phyloP scores from a whole-genome alignment of 2,113 vertebrate species.

The Sapajus apella region DNA sequence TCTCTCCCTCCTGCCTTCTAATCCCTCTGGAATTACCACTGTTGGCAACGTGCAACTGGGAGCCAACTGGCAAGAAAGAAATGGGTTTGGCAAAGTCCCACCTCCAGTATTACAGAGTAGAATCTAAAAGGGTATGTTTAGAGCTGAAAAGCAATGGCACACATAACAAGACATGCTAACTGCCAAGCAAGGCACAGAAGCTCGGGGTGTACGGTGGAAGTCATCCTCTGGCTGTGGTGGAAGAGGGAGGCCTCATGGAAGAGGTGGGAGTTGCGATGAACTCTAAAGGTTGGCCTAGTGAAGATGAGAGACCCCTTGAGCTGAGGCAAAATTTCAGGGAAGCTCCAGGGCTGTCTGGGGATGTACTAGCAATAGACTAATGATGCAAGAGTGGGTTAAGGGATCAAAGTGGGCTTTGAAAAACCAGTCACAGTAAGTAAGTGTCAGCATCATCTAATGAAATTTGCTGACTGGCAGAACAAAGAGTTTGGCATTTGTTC shows the following conservation, averaged over 20 bases:
- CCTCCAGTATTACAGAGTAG: background rate
- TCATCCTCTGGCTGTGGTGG: background rate
- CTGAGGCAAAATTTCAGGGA: background rate
- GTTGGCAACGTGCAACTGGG: background rate
- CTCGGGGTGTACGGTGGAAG: background rate
- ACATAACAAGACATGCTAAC: background rate
- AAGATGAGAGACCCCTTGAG: background rate
- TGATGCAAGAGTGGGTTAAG: background rate
- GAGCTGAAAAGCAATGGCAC: background rate
- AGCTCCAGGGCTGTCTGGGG: background rate
- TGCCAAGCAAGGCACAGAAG: background rate
- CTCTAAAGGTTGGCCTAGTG: background rate
- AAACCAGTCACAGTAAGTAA: background rate
- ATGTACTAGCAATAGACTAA: background rate
- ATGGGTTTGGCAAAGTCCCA: background rate
- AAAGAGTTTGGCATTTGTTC: background rate
- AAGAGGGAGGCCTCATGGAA: background rate
- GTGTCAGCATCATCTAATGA: background rate
- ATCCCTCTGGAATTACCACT: slow-evolving; percentile 22
- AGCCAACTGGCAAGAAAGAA: background rate
- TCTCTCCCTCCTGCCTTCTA: background rate
- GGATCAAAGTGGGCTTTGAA: background rate
- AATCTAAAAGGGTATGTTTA: background rate
- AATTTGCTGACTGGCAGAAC: background rate
- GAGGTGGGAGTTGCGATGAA: background rate